Conservation (phyloP, 2,113 vertebrate genomes). For the Clarias batrachus region DNA sequence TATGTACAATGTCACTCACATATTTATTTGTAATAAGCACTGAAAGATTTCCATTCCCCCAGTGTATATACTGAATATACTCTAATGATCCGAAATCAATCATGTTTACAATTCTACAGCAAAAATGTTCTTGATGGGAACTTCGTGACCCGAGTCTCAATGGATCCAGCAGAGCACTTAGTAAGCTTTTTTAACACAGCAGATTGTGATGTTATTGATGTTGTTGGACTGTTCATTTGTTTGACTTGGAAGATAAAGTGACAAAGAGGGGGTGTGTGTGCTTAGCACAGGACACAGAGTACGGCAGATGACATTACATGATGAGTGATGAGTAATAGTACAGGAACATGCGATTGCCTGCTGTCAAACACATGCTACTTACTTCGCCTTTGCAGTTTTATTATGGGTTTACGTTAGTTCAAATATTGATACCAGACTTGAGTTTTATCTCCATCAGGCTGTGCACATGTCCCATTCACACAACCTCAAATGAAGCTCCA, state of each 20-base stretch:
- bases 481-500: not conserved
- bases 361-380: not conserved
- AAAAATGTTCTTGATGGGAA: not conserved
- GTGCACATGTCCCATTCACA: not conserved
- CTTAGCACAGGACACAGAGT: constrained; percentile 25
- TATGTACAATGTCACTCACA: too few species aligned
- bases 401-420: not conserved
- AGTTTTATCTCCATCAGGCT: not conserved
- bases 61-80: not conserved
- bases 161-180: not conserved
- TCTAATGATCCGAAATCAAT: not conserved
- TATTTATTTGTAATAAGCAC: not conserved
- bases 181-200: not conserved
- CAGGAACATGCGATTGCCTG: constrained; percentile 24
- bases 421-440: not conserved
- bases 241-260: not conserved
- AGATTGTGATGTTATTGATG: not conserved
- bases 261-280: not conserved
- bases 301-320: not conserved
- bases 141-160: not conserved
- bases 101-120: not conserved
- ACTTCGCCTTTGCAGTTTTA: not conserved
- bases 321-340: constrained; percentile 25
- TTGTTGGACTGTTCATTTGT: constrained; percentile 23
- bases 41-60: not conserved